A percentile compares a stretch with the other conserved stretches of the same genome.
These are phyloP conservation scores for Hypselothyrea guttata DNA, from an alignment of 2,888 invertebrate genomes.

Conservation along the genomic window DNA sequence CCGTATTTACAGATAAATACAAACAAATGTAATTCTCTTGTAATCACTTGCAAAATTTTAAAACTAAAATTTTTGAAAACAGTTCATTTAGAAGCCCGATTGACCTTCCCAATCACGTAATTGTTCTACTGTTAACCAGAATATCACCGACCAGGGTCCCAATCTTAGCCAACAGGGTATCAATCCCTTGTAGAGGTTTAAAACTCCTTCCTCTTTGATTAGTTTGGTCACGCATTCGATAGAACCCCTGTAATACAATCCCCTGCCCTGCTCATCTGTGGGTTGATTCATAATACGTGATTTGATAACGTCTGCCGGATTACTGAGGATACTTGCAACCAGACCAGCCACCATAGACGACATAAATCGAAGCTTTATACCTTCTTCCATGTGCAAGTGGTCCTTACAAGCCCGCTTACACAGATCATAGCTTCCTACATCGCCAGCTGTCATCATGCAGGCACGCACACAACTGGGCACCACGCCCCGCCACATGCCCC, in stretches of 20 bases:
- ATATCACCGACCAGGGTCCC: constrained; percentile 95
- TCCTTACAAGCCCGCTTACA: constrained; percentile 49
- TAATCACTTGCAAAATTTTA: too few relatives aligned
- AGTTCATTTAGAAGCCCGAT: constrained; percentile 56
- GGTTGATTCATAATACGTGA: constrained; percentile 56
- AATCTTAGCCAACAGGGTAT: constrained; percentile 94
- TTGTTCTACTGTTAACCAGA: constrained; percentile 95
- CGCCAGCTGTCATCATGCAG: constrained; percentile 53
- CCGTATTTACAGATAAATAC: too few relatives aligned
- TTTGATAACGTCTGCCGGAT: constrained; percentile 58
- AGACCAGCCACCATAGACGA: constrained; percentile 53
- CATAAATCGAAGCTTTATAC: constrained; percentile 26
- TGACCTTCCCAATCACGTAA: constrained; percentile 85
- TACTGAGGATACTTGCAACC: constrained; percentile 47
- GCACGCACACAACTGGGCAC: constrained; percentile 54
- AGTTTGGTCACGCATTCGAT: constrained; percentile 92
- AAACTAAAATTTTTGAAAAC: too few relatives aligned
- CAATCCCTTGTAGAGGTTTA: constrained; percentile 94
- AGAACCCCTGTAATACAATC: constrained; percentile 89
- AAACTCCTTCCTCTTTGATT: constrained; percentile 89
- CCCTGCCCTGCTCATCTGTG: constrained; percentile 82
- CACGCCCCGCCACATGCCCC: constrained; percentile 41
- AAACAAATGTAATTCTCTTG: too few relatives aligned
- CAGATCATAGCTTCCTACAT: constrained; percentile 54
- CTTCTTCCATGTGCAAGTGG: constrained; percentile 29